Base-by-base conservation (phyloP, 2,888 invertebrate species). In the Matsumyia berberina region DNA sequence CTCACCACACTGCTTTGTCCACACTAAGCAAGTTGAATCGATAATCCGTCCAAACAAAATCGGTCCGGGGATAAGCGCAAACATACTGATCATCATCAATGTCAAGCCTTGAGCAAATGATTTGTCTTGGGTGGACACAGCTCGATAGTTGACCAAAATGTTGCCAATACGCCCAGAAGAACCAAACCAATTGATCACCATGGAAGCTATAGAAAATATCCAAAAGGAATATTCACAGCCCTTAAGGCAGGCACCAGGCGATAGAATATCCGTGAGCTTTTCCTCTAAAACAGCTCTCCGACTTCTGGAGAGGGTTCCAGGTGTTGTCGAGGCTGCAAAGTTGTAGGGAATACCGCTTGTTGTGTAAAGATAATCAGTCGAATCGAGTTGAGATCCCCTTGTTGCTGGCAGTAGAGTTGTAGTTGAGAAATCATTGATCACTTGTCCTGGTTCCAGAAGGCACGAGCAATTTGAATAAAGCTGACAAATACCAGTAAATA, bases 61-160 rank as follows among this genome's bases (percentile, higher is more conserved):
- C 0, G 95, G 95, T 5, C 94, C 95, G 0, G 95, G 95, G 80
- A 95, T 94, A 76, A 95, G 91, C 0, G 94, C 94, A 87, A 94
- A 93, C 24, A 95, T 87, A 58, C 94, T 94, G 55, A 94, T 90
- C 88, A 94, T 90, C 91, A 94, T 93, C 0, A 94, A 90, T 0
- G 93, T 92, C 29, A 95, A 90, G 0, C 95, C 95, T 89, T 94
- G 94, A 0, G 94, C 94, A 87, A 95, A 93, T 8, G 94, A 93
- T 89, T 95, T 95, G 87, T 95, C 95, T 83, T 93, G 92, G 0
- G 92, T 92, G 8, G 93, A 92, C 6, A 95, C 94, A 72, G 94
- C 93, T 82, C 95, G 94, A 89, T 94, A 94, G 88, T 94, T 94
- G 1, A 95, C 93, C 66, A 95, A 90, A 33, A 95, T 92, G 87